phyloP scores from a whole-genome alignment of 2,888 invertebrate species.

The Dione vanillae region DNA sequence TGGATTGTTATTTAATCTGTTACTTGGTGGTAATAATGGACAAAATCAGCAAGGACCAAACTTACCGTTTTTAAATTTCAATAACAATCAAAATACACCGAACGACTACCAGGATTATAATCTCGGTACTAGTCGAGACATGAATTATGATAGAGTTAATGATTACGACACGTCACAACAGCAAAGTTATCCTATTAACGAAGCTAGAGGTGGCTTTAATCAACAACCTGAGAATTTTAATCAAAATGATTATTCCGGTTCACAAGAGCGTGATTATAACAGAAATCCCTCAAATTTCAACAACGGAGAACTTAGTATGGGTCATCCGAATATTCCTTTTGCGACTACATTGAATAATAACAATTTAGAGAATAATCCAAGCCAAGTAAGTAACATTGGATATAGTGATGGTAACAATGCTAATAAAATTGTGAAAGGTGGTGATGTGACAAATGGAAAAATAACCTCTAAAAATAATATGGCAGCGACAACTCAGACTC shows the following conservation, averaged over 20 bases:
- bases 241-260: constrained; percentile 17
- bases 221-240: constrained; percentile 1
- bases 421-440: neutral
- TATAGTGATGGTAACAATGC: neutral
- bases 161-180: constrained; percentile 9
- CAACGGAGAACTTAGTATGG: constrained; percentile 6
- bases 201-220: neutral
- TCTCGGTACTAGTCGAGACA: constrained; percentile 5
- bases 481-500: neutral
- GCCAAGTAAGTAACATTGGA: constrained; percentile 1
- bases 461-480: neutral
- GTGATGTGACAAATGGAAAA: neutral
- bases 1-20: constrained; percentile 11
- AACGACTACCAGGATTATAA: constrained; percentile 25
- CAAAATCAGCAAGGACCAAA: neutral
- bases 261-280: constrained; percentile 5
- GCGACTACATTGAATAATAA: neutral
- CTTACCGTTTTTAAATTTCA: constrained; percentile 11
- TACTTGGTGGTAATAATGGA: constrained; percentile 19
- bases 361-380: neutral
- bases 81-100: constrained; percentile 14
- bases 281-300: neutral
- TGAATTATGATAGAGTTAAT: neutral
- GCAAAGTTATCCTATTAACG: constrained; percentile 5
- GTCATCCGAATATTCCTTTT: neutral